These are phyloP conservation scores for Stictocephala bisonia DNA, from an alignment of 2,888 invertebrate species.

Conservation along the genomic window DNA sequence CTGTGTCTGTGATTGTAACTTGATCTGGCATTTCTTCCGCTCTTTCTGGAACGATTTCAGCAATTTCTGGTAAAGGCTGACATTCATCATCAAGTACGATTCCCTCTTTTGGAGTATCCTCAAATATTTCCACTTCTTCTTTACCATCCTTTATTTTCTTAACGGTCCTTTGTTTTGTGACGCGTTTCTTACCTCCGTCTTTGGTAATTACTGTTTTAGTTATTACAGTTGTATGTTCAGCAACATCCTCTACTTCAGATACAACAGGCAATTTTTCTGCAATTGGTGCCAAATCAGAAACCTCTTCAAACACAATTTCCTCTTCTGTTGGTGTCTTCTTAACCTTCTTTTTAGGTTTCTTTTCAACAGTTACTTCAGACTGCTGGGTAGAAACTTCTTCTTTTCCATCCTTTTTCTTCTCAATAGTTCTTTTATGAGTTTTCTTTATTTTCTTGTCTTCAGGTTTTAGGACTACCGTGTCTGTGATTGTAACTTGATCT, in stretches of 20 bases:
- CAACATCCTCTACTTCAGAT: slow-evolving; percentile 59
- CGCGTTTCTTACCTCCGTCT: slow-evolving; percentile 33
- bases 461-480: slow-evolving; percentile 56
- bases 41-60: slow-evolving; percentile 16
- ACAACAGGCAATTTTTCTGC: slow-evolving; percentile 66
- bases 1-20: slow-evolving; percentile 62
- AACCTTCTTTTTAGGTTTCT: background rate
- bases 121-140: slow-evolving; percentile 49
- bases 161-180: slow-evolving; percentile 33
- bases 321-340: slow-evolving; percentile 25
- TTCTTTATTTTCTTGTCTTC: slow-evolving; percentile 52
- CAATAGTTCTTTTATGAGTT: slow-evolving; percentile 27
- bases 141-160: slow-evolving; percentile 50
- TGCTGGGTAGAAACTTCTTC: slow-evolving; percentile 39
- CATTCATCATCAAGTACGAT: slow-evolving; percentile 31
- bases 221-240: slow-evolving; percentile 31
- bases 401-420: slow-evolving; percentile 54
- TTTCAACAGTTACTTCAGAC: slow-evolving; percentile 8
- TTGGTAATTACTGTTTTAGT: slow-evolving; percentile 36
- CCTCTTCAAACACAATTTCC: slow-evolving; percentile 24
- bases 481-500: slow-evolving; percentile 47
- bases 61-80: slow-evolving; percentile 28
- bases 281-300: slow-evolving; percentile 22
- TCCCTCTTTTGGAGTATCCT: slow-evolving; percentile 47
- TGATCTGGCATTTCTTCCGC: slow-evolving; percentile 59